Base-by-base conservation (phyloP, 1,140 invertebrate genomes). In the Caenorhabditis inopinata region DNA sequence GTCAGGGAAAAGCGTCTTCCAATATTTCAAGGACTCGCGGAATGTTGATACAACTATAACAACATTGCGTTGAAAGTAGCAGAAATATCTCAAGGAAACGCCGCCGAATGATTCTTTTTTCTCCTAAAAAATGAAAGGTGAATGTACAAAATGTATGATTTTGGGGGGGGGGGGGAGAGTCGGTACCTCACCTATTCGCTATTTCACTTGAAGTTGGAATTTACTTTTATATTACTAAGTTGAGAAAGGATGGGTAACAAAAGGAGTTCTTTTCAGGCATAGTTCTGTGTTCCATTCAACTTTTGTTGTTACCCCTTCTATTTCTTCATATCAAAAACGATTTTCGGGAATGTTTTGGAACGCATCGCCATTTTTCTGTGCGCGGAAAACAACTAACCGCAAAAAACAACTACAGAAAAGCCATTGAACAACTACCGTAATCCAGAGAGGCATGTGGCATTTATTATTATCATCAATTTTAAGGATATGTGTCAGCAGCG, bases 401-500 rank as follows among this genome's bases (percentile, higher is more conserved):
- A 21, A n/a, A 21, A 11, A 68, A 42, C 6, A 42, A 42, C 38
- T 42, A 14, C 38, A 42, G 21, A 68, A 12, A 38, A 12, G n/a
- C 18, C 27, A 68, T 68, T 16, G 38, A 42, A 42, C 38, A 42
- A 12, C 58, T 68, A 68, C 58, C 29, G 58, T 68, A 68, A 68
- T 32, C 58, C 58, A 7, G 32, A 68, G 58, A 16, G 32, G 58
- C 58, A 42, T 7, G 16, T 29, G 53, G 53, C 29, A 68, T 68
- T 42, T 68, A 68, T 68, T 68, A 68, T 68, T 68, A 68, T 68
- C 32, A 68, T 68, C 58, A 68, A 68, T 68, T 68, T 68, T 68
- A 68, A 38, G 58, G 58, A 51, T 51, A 21, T 68, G 58, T 38
- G 58, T 68, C 25, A 32, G 49, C 27, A 2, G 27, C 3, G 58